phyloP scores from a whole-genome alignment of 2,113 vertebrate species.

The Petromus typicus region DNA sequence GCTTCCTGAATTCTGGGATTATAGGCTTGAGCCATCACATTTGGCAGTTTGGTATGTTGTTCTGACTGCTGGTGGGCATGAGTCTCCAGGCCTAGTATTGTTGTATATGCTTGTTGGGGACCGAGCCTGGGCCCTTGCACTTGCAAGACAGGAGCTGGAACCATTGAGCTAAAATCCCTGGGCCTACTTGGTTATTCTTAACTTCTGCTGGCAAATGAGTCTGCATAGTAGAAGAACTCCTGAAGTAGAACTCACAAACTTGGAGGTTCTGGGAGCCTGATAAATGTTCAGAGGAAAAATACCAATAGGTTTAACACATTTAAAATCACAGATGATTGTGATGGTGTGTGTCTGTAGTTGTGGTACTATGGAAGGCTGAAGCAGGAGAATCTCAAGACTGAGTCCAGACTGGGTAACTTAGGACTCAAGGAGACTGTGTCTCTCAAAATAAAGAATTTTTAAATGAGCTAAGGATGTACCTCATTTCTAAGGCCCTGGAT shows the following conservation, averaged over 20 bases:
- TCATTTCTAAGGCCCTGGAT: no score
- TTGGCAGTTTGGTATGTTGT: no score
- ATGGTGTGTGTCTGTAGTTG: not conserved
- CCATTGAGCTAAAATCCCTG: no score
- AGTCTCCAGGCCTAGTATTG: no score
- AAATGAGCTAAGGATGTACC: no score
- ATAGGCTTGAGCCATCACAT: no score
- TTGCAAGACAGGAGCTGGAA: no score
- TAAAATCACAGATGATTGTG: not conserved
- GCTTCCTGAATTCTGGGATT: no score
- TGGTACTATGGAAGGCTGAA: not conserved
- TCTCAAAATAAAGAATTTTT: no score
- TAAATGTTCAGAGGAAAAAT: not conserved
- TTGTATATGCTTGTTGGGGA: no score
- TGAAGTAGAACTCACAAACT: not conserved
- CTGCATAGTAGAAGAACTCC: not conserved
- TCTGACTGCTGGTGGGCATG: no score
- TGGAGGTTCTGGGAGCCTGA: not conserved
- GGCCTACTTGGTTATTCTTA: not conserved
- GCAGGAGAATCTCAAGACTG: not conserved
- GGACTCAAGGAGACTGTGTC: not conserved
- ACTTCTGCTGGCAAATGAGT: not conserved
- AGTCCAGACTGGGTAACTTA: not conserved
- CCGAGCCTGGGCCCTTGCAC: no score
- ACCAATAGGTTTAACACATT: not conserved